A percentile compares a stretch with the other conserved stretches of the same genome.
Conservation (phyloP, 2,113 vertebrate genomes). For the Prinia subflava region DNA sequence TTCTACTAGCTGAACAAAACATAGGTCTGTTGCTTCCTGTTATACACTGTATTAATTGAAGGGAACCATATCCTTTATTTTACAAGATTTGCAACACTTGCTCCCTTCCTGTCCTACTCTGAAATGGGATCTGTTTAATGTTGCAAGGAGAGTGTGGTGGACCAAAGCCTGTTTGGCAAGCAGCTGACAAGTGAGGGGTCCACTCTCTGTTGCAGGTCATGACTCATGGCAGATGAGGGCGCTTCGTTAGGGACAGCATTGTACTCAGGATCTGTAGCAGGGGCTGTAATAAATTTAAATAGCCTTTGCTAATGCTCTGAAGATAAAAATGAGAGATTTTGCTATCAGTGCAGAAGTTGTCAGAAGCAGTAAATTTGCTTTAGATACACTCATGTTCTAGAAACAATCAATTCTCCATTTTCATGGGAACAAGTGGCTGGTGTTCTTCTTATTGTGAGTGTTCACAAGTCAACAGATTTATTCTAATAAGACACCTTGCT, state of each 20-base stretch:
- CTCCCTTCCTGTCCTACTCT: neutral
- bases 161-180: neutral
- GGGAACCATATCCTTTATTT: neutral
- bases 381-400: neutral
- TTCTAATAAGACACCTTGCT: neutral
- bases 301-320: neutral
- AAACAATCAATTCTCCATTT: neutral
- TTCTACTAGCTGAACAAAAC: neutral
- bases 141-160: neutral
- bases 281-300: neutral
- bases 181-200: neutral
- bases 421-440: neutral
- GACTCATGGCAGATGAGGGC: neutral
- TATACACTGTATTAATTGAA: neutral
- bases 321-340: neutral
- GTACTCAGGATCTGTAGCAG: neutral
- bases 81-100: neutral
- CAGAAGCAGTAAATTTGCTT: neutral
- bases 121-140: neutral
- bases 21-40: neutral
- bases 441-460: neutral
- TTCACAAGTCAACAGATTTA: neutral
- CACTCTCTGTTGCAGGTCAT: neutral
- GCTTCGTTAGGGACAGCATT: rapidly evolving
- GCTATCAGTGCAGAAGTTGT: neutral